These are phyloP conservation scores for Triplophysa tibetana DNA, from an alignment of 2,113 vertebrate species.

Conservation along the genomic window DNA sequence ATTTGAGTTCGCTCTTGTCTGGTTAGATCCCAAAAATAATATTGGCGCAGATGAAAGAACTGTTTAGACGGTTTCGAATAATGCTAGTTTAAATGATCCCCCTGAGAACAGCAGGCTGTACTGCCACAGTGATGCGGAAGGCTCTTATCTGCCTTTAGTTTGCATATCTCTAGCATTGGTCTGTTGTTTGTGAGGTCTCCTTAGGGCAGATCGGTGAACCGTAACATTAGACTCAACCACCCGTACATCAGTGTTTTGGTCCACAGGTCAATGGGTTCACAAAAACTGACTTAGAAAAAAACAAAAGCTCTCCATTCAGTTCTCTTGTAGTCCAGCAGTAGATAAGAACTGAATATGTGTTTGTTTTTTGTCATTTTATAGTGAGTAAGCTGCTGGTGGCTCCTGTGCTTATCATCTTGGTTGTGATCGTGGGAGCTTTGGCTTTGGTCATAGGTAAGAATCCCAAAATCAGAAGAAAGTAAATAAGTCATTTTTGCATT, in stretches of 20 bases:
- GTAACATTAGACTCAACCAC: neutral
- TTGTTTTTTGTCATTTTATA: conserved; percentile 68
- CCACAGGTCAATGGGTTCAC: neutral
- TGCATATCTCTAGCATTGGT: neutral
- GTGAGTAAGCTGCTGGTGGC: conserved; percentile 91
- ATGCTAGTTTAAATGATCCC: neutral
- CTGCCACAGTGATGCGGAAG: neutral
- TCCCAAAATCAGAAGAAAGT: too few relatives aligned
- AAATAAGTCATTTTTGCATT: too few relatives aligned
- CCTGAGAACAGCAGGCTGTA: neutral
- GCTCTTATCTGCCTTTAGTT: conserved; percentile 2
- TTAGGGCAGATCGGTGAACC: conserved; percentile 1
- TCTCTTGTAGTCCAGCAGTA: neutral
- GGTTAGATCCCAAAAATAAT: neutral
- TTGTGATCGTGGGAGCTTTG: conserved; percentile 89
- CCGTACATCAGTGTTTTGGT: conserved; percentile 16
- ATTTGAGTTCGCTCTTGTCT: neutral
- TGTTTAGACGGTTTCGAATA: neutral
- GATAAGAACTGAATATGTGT: conserved; percentile 14
- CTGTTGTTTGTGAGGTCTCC: conserved; percentile 6
- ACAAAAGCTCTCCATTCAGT: conserved; percentile 4
- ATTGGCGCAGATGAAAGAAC: neutral
- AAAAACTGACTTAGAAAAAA: neutral
- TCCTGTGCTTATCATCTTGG: conserved; percentile 87
- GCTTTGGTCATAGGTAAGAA: conserved; percentile 92